Percentiles rank a stretch among this genome's conserved stretches.
These are phyloP conservation scores for Pachyuromys duprasi DNA, from an alignment of 2,797 vertebrate genomes.

Conservation along the genomic window DNA sequence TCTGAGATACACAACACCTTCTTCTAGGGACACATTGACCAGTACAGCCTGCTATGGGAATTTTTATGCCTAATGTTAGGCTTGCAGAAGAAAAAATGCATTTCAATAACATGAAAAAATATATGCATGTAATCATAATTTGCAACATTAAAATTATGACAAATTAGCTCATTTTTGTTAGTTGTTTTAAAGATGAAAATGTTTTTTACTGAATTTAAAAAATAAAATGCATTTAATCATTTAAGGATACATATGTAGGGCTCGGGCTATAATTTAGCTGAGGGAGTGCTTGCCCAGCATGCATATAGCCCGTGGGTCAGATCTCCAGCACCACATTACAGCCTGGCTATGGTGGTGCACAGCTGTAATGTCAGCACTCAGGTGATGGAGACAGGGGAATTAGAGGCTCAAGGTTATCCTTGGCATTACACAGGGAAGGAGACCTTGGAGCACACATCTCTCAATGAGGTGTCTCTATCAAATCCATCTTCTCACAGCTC, in stretches of 20 bases:
- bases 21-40: conserved; percentile 88
- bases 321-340: background rate
- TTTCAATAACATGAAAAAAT: conserved; percentile 79
- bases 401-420: background rate
- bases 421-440: background rate
- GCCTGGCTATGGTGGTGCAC: background rate
- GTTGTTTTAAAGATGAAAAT: conserved; percentile 54
- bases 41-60: conserved; percentile 85
- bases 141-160: conserved; percentile 83
- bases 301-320: background rate
- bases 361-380: background rate
- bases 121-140: conserved; percentile 76
- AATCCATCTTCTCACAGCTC: background rate
- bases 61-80: conserved; percentile 84
- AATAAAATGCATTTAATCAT: conserved; percentile 72
- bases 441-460: too few relatives aligned
- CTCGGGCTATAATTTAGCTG: background rate
- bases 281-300: background rate
- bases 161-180: conserved; percentile 80
- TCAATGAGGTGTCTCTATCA: background rate
- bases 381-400: background rate
- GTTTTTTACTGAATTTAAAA: conserved; percentile 75
- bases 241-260: background rate
- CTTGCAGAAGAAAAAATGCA: conserved; percentile 77
- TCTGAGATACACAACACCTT: conserved; percentile 89